Percentiles rank a stretch among this genome's conserved stretches.
These are phyloP conservation scores for Apaloderma vittatum DNA, from an alignment of 2,113 vertebrate genomes.

Conservation along the genomic window DNA sequence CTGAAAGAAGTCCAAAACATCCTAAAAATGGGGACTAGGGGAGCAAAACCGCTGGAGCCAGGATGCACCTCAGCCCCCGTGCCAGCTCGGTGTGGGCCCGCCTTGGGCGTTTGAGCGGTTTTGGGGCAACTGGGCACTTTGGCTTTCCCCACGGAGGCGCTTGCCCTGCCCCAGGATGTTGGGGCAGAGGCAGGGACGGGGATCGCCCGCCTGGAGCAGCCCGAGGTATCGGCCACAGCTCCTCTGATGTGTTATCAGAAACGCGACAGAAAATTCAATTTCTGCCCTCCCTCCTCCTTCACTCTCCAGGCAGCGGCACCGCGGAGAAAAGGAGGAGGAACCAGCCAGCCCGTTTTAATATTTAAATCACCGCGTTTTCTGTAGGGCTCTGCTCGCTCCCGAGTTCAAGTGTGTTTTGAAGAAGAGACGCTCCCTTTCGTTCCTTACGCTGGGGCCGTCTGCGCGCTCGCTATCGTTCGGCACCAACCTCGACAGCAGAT, in stretches of 20 bases:
- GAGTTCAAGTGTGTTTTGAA: background rate
- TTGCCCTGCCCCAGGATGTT: accelerated
- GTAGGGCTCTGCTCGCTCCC: background rate
- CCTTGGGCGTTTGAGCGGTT: accelerated
- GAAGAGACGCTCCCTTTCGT: background rate
- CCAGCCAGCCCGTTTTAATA: background rate
- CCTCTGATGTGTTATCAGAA: background rate
- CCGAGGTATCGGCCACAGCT: accelerated
- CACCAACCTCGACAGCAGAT: slow-evolving; percentile 22
- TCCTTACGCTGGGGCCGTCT: background rate
- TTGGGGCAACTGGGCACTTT: background rate
- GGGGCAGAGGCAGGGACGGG: accelerated
- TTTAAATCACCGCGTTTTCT: background rate
- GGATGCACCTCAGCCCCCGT: background rate
- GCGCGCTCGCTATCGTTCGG: background rate
- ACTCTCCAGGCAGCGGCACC: background rate
- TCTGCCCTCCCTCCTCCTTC: background rate
- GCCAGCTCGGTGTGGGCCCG: accelerated
- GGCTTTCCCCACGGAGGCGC: accelerated
- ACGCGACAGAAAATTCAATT: background rate
- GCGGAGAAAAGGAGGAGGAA: accelerated
- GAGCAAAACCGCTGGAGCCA: accelerated
- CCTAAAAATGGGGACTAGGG: accelerated
- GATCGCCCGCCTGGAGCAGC: accelerated
- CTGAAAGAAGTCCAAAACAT: background rate